phyloP scores from a whole-genome alignment of 37 sponge, comb jelly and placozoan genomes.

The Lycopodina hypogea region DNA sequence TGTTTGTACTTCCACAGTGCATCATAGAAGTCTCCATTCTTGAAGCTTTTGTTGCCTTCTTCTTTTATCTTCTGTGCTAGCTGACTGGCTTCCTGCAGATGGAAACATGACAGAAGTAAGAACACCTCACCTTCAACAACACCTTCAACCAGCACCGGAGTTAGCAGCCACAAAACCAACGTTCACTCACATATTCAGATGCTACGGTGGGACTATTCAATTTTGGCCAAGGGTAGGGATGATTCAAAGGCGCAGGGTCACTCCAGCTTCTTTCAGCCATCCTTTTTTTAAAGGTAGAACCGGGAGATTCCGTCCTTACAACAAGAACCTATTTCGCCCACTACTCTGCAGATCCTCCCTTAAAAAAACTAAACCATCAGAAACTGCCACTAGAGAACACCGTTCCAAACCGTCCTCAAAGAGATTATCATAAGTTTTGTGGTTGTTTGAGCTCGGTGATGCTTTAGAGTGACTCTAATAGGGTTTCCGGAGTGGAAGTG shows the following conservation, averaged over 20 bases:
- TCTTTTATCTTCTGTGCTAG: conserved; percentile 8
- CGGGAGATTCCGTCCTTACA: too few species aligned
- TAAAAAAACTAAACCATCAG: too few species aligned
- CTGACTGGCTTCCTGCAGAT: conserved; percentile 10
- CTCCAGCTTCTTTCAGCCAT: not conserved
- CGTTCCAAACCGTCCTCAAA: too few species aligned
- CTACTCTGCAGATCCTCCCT: too few species aligned
- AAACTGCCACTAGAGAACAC: too few species aligned
- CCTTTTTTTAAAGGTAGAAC: too few species aligned
- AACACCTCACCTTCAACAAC: not conserved
- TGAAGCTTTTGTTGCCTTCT: conserved; percentile 22
- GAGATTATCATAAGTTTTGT: too few species aligned
- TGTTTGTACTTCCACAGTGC: conserved; percentile 56
- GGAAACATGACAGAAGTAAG: not conserved
- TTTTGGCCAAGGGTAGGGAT: not conserved
- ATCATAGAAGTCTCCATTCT: conserved; percentile 24
- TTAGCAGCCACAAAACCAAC: not conserved
- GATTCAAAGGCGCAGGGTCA: not conserved
- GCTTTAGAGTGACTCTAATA: too few species aligned
- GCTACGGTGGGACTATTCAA: not conserved
- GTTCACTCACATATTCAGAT: too few species aligned
- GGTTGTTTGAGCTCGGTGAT: too few species aligned
- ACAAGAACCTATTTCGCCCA: too few species aligned
- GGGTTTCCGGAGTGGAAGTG: too few species aligned
- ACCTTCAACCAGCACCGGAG: not conserved